These are phyloP conservation scores for Rhaphigaster nebulosa DNA, from an alignment of 2,888 invertebrate species.

Conservation along the genomic window DNA sequence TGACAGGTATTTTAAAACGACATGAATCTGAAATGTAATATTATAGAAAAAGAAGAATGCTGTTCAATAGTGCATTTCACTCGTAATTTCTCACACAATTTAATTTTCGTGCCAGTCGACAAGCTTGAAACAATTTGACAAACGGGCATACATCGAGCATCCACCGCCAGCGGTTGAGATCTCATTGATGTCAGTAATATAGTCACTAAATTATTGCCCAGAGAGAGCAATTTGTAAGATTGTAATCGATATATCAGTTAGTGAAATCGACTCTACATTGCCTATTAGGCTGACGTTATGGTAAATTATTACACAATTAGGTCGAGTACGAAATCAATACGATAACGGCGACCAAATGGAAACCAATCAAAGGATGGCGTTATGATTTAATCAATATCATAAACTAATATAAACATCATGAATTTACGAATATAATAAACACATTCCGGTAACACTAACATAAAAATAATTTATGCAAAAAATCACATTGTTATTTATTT, in stretches of 20 bases:
- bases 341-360: too few relatives aligned
- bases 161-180: neutral
- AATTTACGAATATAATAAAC: too few relatives aligned
- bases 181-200: neutral
- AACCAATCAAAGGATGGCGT: too few relatives aligned
- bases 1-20: too few relatives aligned
- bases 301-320: neutral
- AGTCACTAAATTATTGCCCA: neutral
- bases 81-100: neutral
- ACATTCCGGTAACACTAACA: too few relatives aligned
- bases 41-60: too few relatives aligned
- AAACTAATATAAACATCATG: too few relatives aligned
- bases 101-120: neutral
- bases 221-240: slow-evolving; percentile 2
- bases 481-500: too few relatives aligned
- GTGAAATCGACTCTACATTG: slow-evolving; percentile 8
- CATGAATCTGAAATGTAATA: too few relatives aligned
- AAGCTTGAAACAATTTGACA: neutral
- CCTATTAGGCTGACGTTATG: neutral
- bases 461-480: too few relatives aligned
- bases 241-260: neutral
- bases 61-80: too few relatives aligned
- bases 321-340: neutral
- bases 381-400: too few relatives aligned
- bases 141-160: neutral